phyloP scores from a whole-genome alignment of 2,888 invertebrate genomes.

The Stegophylla sp. region DNA sequence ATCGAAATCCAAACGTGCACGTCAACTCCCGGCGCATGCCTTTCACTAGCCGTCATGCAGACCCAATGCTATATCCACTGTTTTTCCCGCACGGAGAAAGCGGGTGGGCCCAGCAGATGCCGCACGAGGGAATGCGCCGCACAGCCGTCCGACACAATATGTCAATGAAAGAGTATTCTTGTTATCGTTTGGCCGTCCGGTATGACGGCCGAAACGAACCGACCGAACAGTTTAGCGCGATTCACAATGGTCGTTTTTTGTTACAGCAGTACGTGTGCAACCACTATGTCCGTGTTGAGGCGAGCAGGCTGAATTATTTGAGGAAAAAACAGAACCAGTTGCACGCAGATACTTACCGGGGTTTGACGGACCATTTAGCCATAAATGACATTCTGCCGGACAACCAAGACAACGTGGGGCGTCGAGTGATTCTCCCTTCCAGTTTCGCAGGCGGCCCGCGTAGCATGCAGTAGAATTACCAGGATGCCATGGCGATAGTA shows the following conservation, averaged over 20 bases:
- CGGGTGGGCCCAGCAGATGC: constrained; percentile 31
- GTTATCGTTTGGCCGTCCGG: constrained; percentile 46
- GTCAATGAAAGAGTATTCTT: constrained; percentile 24
- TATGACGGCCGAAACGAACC: neutral
- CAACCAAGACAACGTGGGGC: constrained; percentile 51
- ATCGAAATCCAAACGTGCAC: neutral
- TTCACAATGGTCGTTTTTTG: constrained; percentile 50
- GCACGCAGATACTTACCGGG: constrained; percentile 30
- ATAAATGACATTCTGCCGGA: neutral
- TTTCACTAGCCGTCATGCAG: constrained; percentile 22
- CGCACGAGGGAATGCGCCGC: constrained; percentile 19
- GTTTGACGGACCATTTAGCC: constrained; percentile 57
- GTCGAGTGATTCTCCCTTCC: too few species aligned
- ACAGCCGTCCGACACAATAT: neutral
- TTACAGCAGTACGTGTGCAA: constrained; percentile 53
- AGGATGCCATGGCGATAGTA: constrained; percentile 64
- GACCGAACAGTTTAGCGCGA: neutral
- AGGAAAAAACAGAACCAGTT: constrained; percentile 61
- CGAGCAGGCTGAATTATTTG: constrained; percentile 52
- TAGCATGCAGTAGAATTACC: constrained; percentile 64
- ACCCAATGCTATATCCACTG: constrained; percentile 52
- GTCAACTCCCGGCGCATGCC: constrained; percentile 1
- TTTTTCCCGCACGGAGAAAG: constrained; percentile 39
- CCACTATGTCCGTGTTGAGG: constrained; percentile 9
- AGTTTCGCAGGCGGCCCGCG: constrained; percentile 64